Percentiles rank a stretch among this genome's conserved stretches.
phyloP scores from a whole-genome alignment of 2,113 vertebrate genomes.

The Albula goreensis region DNA sequence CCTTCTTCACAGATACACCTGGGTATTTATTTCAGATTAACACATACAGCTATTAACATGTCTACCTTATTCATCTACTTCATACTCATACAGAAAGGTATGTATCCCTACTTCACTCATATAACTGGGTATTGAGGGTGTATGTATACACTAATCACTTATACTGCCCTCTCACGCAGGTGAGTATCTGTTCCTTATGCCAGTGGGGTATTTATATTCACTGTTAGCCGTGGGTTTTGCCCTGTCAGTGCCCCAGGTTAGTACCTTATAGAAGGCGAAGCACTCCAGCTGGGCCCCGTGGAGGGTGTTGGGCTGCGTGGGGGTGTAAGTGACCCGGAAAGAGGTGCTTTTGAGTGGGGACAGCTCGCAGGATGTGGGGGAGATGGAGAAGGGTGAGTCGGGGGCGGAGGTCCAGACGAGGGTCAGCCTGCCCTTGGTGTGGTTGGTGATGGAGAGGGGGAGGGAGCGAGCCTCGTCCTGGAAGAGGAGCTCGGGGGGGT shows the following conservation, averaged over 20 bases:
- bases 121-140: too few relatives aligned
- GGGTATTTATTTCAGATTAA: too few relatives aligned
- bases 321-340: constrained; percentile 77
- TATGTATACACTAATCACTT: neutral
- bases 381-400: constrained; percentile 71
- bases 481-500: constrained; percentile 77
- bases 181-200: neutral
- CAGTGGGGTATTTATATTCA: too few relatives aligned
- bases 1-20: too few relatives aligned
- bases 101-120: neutral
- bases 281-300: constrained; percentile 83
- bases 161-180: neutral
- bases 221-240: too few relatives aligned
- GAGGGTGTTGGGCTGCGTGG: constrained; percentile 70
- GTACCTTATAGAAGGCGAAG: constrained; percentile 84
- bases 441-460: constrained; percentile 79
- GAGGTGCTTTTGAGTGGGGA: constrained; percentile 79
- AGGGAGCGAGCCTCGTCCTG: constrained; percentile 58
- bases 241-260: too few relatives aligned
- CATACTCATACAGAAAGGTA: neutral
- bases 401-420: constrained; percentile 75
- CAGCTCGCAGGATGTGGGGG: constrained; percentile 73
- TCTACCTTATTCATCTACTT: too few relatives aligned
- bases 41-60: too few relatives aligned
- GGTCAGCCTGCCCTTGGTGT: constrained; percentile 78